Base-by-base conservation (phyloP, 2,888 invertebrate species). In the Diarsia mendica region DNA sequence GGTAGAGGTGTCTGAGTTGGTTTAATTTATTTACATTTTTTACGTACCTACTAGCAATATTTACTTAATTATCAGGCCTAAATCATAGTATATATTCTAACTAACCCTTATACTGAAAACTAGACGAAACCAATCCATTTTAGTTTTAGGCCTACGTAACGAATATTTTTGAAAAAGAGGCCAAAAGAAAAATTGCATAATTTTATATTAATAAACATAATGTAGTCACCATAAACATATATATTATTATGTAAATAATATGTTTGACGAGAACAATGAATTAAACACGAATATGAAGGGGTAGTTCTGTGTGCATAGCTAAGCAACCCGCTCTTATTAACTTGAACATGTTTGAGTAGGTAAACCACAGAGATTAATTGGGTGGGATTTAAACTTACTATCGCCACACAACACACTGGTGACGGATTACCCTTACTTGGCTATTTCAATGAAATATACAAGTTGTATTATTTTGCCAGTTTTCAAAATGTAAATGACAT, bases 311-410 rank as follows among this genome's bases (percentile, higher is more conserved):
- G 67, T 80, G 65, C 48, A 44, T 67, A 80, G n/a, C 23, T 65
- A 71, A 79, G 53, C 44, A 67, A 72, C 33, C 63, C 71, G 20
- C 15, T 39, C 51, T 75, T 70, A 83, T 63, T 68, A 73, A 82
- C 23, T 83, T 65, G 67, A 77, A 71, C 60, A 73, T 80, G 73
- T 83, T 83, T 64, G 65, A 83, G 67, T 60, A 55, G 70, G 77
- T 80, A 68, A 48, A 77, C 82, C 82, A 8, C 83, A 67, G 46
- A 44, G 76, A 68, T 83, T 77, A 72, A 80, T 80, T 73, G 70
- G 61, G 70, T 67, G 3, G 83, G 82, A 70, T 82, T 82, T 60
- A 77, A 83, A 83, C 80, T 83, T 83, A 63, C 65, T 83, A 83
- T 83, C 82, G 39, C 64, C 46, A 48, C 70, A 9, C 48, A 58